Base-by-base conservation (phyloP, 2,113 vertebrate genomes). In the Sander vitreus region DNA sequence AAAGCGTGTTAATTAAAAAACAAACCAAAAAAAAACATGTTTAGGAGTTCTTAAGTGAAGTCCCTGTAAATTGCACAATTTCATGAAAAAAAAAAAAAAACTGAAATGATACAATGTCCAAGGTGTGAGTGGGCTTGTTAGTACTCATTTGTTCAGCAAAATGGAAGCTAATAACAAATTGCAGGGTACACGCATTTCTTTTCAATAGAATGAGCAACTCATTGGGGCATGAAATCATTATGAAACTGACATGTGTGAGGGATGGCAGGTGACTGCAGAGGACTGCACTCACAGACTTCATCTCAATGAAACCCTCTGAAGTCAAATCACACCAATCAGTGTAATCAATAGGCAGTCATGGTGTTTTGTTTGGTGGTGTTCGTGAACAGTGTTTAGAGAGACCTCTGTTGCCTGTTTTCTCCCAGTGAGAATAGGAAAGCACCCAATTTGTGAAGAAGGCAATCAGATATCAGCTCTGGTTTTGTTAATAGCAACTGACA, bases 141-240 rank as follows among this genome's bases (percentile, higher is more conserved):
- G 83, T 80, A 67, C 73, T 90, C 23, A n/a, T 91, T 92, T 89
- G 84, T 73, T 86, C 81, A 84, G 45, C 63, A 85, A 85, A 89
- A 87, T 84, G 68, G 76, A 90, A 87, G 83, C 78, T 88, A 84
- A 89, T 93, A 89, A 90, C 88, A 88, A 87, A 90, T 83, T 68
- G 62, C 57, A 59, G 66, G 53, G 73, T 89, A 84, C 85, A 86
- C 5, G 6, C 70, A 63, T 93, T 83, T 78, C 54, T 91, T 86
- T 86, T 83, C 83, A 85, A 85, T 50, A 83, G 81, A 89, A 80
- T 77, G 78, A 92, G 76, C 86, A 80, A 81, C 55, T 88, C 82
- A 76, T 27, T 80, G 85, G 73, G 59, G 86, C 86, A 27, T 91
- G 87, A 91, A 90, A 87, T 91, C 81, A 87, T 90, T 78, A 78